These are phyloP conservation scores for Galaxias olidus DNA, from an alignment of 2,797 vertebrate genomes.

Conservation along the genomic window DNA sequence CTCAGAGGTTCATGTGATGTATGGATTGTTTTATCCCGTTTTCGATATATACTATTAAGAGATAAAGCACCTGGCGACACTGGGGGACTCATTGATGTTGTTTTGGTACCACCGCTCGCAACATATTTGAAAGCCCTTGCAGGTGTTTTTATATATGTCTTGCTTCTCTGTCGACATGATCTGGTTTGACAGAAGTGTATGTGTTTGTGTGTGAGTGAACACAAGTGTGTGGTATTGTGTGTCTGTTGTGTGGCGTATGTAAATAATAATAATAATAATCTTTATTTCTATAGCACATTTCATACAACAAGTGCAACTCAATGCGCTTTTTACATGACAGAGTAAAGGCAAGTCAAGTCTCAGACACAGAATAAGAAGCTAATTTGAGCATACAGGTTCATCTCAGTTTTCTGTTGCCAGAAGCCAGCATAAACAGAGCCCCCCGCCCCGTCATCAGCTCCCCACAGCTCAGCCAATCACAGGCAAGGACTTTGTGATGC, in stretches of 20 bases:
- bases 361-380: conserved; percentile 64
- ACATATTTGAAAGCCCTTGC: conserved; percentile 45
- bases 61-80: too few species aligned
- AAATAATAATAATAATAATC: too few species aligned
- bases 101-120: neutral
- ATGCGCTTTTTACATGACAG: conserved; percentile 3
- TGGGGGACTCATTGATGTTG: too few species aligned
- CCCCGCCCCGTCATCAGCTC: conserved; percentile 67
- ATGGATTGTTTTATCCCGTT: too few species aligned
- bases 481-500: conserved; percentile 76
- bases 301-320: too few species aligned
- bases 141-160: conserved; percentile 41
- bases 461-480: conserved; percentile 82
- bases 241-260: conserved; percentile 7
- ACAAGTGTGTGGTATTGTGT: conserved; percentile 18
- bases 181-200: conserved; percentile 14
- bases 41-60: too few species aligned
- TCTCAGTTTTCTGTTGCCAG: conserved; percentile 71
- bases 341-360: conserved; percentile 43
- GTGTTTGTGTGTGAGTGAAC: conserved; percentile 4
- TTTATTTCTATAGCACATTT: too few species aligned
- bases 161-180: conserved; percentile 31
- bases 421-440: conserved; percentile 40
- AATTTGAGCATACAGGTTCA: conserved; percentile 76
- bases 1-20: too few species aligned